phyloP scores from a whole-genome alignment of 2,888 invertebrate species.

The Didymodactylos carnosus region DNA sequence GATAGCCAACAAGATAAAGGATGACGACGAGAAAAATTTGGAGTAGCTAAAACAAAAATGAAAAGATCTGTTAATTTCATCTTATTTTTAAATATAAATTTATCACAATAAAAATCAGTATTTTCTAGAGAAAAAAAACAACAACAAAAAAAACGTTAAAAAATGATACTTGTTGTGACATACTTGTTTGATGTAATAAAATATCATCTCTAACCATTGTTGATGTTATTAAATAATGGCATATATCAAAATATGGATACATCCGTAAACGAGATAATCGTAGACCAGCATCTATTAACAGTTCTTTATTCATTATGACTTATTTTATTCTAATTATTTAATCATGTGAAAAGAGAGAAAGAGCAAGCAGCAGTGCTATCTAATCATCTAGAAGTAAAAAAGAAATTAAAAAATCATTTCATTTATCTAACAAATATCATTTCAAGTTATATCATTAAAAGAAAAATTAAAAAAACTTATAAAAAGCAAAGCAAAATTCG shows the following conservation, averaged over 20 bases:
- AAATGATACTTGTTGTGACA: neutral
- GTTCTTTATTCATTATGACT: neutral
- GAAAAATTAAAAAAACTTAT: no score
- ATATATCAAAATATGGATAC: neutral
- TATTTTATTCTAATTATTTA: neutral
- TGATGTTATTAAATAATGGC: neutral
- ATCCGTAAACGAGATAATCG: neutral
- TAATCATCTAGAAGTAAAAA: no score
- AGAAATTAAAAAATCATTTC: no score
- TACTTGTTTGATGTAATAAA: neutral
- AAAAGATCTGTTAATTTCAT: neutral
- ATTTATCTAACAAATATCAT: no score
- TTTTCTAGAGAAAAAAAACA: no score
- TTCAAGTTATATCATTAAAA: no score
- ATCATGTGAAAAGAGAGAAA: no score
- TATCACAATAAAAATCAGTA: no score
- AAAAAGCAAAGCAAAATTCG: no score
- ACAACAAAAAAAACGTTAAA: neutral
- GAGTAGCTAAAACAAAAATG: neutral
- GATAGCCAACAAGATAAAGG: constrained; percentile 92
- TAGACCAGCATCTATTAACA: neutral
- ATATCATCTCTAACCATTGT: neutral
- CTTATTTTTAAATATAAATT: no score
- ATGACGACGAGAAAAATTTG: constrained; percentile 70
- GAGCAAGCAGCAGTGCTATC: no score